These are phyloP conservation scores for Sarcophaga caerulescens DNA, from an alignment of 2,888 invertebrate species.

Conservation along the genomic window DNA sequence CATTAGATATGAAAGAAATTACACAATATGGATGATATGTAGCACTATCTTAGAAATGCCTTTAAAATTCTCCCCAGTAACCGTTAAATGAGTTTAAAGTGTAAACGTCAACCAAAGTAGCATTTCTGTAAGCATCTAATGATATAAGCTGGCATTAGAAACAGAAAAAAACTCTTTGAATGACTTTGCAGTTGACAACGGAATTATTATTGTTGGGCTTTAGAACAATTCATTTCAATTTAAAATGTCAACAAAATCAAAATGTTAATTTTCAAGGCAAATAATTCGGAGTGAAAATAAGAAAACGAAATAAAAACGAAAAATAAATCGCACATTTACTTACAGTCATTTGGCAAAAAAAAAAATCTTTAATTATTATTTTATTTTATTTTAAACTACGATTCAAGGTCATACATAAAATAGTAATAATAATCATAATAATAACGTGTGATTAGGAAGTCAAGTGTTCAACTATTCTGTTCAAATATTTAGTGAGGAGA, in stretches of 20 bases:
- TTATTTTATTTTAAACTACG: constrained; percentile 35
- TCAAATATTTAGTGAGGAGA: not conserved
- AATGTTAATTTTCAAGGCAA: constrained; percentile 59
- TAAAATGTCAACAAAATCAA: constrained; percentile 60
- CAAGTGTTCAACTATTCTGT: not conserved
- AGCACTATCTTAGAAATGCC: not conserved
- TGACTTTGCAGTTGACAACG: not conserved
- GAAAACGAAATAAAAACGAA: not conserved
- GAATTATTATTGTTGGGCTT: not conserved
- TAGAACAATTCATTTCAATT: constrained; percentile 62
- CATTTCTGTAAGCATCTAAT: not conserved
- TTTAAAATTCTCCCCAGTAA: not conserved
- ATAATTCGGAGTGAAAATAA: constrained; percentile 16
- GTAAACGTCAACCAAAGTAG: not conserved
- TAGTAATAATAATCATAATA: no score
- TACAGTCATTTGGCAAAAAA: constrained; percentile 8
- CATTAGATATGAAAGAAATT: no score
- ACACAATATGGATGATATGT: no score
- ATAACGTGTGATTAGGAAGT: constrained; percentile 26
- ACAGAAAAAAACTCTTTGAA: no score
- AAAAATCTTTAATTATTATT: constrained; percentile 15
- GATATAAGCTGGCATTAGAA: constrained; percentile 8
- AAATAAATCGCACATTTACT: constrained; percentile 11
- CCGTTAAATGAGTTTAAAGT: constrained; percentile 11
- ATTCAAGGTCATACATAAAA: constrained; percentile 38